A percentile compares a stretch with the other conserved stretches of the same genome.
Evolutionary conservation across 2,113 vertebrate genomes (phyloP).

Genomic region (Platichthys flesus): DNA sequence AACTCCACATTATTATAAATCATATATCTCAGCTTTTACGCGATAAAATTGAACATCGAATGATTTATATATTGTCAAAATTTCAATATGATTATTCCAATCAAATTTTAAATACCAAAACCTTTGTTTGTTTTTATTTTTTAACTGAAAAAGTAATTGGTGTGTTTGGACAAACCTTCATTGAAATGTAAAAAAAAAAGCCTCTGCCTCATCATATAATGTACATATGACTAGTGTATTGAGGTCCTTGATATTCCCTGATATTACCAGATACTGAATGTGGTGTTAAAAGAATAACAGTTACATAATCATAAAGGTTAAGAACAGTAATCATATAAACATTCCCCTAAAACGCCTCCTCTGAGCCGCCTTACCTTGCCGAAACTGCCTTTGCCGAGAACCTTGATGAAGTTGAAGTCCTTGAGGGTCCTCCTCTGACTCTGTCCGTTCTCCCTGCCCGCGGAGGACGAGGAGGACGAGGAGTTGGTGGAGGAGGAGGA

Average conservation of each 20-base stretch:
- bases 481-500: constrained; percentile 81
- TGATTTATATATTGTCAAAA: too few relatives aligned
- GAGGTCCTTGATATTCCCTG: background rate
- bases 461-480: constrained; percentile 83
- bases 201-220: too few relatives aligned
- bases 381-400: constrained; percentile 98
- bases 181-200: too few relatives aligned
- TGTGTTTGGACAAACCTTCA: too few relatives aligned
- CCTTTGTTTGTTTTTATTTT: too few relatives aligned
- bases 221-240: too few relatives aligned
- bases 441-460: constrained; percentile 92
- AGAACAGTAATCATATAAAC: constrained; percentile 31
- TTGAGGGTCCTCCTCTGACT: constrained; percentile 90
- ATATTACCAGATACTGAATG: constrained; percentile 1
- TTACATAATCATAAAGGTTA: constrained; percentile 20
- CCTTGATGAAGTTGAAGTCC: constrained; percentile 98
- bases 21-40: too few relatives aligned
- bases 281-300: background rate
- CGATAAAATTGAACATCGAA: too few relatives aligned
- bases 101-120: too few relatives aligned
- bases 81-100: too few relatives aligned
- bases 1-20: too few relatives aligned
- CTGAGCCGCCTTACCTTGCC: constrained; percentile 88
- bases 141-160: too few relatives aligned
- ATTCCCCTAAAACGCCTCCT: constrained; percentile 13